Evolutionary conservation across 2,113 vertebrate species (phyloP), one percentile per base, ranked within the genome.

Genomic region (Eulemur macaco): DNA sequence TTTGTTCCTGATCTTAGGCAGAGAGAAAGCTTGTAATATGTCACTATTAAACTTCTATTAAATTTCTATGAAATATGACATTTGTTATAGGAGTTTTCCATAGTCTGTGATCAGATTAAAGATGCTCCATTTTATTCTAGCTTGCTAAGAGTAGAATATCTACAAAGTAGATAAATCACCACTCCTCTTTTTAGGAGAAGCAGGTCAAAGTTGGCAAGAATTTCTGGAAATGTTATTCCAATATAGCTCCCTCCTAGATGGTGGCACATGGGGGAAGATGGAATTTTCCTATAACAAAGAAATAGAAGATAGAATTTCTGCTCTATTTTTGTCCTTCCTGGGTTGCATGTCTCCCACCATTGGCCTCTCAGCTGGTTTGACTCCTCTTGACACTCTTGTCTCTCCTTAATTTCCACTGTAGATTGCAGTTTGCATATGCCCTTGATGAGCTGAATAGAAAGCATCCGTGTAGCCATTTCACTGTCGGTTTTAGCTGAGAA

Each of bases 21-120:
- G 12, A 5, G 31, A 60, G 74, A 87, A 94, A n/a, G 21, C 37
- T 71, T 96, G 96, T 47, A 54, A 47, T 60, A 37, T 78, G 21
- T 88, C 66, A 71, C 27, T 87, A 71, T 80, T 74, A 91, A 91
- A 58, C n/a, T 76, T 64, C 71, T 74, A 63, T 93, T 93, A 96
- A 69, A 64, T 73, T 64, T n/a, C 68, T 60, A 45, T 76, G 80
- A 86, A 93, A 69, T 37, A 50, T 91, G 52, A 81, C 39, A 63
- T 82, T 94, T 81, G 50, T 77, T 82, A 52, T 50, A 71, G 82
- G 37, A 66, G n/a, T 63, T 97, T 97, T 82, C 42, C 34, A 47
- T 82, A 88, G 81, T 13, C 39, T 88, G 4, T 91, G 66, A 52
- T 91, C 71, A 93, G 63, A 94, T 76, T 78, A 88, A 85, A 76